A percentile compares a stretch with the other conserved stretches of the same genome.
phyloP scores from a whole-genome alignment of 2,888 invertebrate genomes.

The Folsomia candida region DNA sequence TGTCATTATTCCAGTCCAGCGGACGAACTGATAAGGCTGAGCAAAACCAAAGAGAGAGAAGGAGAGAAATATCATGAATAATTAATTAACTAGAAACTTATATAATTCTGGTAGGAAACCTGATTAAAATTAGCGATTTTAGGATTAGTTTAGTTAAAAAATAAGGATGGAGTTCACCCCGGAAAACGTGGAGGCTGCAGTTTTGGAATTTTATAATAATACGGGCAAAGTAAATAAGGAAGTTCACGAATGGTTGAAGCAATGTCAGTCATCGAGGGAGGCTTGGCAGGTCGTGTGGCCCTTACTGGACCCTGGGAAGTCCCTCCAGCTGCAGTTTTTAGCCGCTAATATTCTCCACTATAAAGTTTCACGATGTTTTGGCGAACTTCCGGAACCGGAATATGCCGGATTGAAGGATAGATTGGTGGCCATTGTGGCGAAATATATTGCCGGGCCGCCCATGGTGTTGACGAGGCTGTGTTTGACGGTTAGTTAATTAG shows the following conservation, averaged over 20 bases:
- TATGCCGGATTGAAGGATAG: slow-evolving; percentile 43
- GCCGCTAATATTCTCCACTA: slow-evolving; percentile 48
- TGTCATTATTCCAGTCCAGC: too few species aligned
- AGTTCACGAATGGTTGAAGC: slow-evolving; percentile 49
- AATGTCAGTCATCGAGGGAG: slow-evolving; percentile 44
- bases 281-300: slow-evolving; percentile 50
- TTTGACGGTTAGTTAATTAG: slow-evolving; percentile 35
- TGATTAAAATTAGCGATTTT: too few species aligned
- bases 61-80: too few species aligned
- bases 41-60: too few species aligned
- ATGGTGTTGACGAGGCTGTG: slow-evolving; percentile 46
- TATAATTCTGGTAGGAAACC: too few species aligned
- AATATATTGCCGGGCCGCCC: slow-evolving; percentile 45
- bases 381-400: slow-evolving; percentile 45
- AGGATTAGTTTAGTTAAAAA: too few species aligned
- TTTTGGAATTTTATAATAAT: slow-evolving; percentile 47
- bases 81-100: too few species aligned
- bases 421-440: slow-evolving; percentile 40
- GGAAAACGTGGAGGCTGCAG: slow-evolving; percentile 46
- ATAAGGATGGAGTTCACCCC: slow-evolving; percentile 48
- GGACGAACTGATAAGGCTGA: too few species aligned
- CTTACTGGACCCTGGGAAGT: slow-evolving; percentile 39
- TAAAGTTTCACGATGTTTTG: slow-evolving; percentile 44
- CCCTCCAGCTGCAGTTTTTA: slow-evolving; percentile 46
- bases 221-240: slow-evolving; percentile 44